Evolutionary conservation across 2,113 vertebrate species (phyloP).

Genomic region (Dromas ardeola): DNA sequence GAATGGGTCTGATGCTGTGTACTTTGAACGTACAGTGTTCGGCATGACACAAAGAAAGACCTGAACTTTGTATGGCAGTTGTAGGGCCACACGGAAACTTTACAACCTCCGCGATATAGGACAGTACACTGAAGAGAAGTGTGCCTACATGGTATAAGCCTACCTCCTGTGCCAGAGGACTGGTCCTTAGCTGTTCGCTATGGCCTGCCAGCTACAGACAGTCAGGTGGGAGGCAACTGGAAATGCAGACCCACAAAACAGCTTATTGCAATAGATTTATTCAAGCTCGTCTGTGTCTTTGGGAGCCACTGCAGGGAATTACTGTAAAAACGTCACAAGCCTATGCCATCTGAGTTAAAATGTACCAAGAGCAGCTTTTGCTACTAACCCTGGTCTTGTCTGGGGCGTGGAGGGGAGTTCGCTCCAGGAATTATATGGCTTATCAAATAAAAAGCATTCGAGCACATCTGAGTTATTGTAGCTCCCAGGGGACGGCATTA

Average conservation of each 20-base stretch:
- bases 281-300: neutral
- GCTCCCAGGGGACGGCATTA: neutral
- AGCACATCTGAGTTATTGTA: neutral
- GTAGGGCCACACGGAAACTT: neutral
- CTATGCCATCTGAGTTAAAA: neutral
- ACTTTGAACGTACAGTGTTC: neutral
- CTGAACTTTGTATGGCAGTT: neutral
- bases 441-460: neutral
- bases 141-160: neutral
- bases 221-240: neutral
- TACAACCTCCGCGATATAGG: rapidly evolving
- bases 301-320: neutral
- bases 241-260: neutral
- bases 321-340: neutral
- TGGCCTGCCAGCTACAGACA: neutral
- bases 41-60: neutral
- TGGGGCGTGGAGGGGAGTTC: neutral
- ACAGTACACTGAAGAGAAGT: neutral
- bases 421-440: neutral
- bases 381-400: neutral
- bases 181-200: neutral
- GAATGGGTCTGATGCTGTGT: neutral
- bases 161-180: neutral
- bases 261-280: neutral
- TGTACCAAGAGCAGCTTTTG: neutral